These are phyloP conservation scores for Muntiacus reevesi DNA, from an alignment of 2,113 vertebrate genomes.

Conservation along the genomic window DNA sequence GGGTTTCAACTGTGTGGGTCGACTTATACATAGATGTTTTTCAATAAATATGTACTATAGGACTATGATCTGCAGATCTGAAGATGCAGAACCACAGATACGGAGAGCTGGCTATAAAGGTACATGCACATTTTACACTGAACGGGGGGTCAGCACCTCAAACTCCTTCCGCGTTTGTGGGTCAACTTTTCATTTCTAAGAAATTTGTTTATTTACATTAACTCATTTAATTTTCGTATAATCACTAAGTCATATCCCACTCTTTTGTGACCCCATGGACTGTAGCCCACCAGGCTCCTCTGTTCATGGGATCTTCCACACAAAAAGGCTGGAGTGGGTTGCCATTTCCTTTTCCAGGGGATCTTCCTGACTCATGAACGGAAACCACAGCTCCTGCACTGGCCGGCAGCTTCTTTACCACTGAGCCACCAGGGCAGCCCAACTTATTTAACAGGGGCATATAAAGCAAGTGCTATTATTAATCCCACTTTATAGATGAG, in stretches of 20 bases:
- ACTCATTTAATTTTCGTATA: background rate
- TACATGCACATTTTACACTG: background rate
- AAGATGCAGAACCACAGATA: background rate
- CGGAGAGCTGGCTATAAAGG: background rate
- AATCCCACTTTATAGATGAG: background rate
- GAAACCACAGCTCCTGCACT: background rate
- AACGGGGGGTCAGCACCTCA: background rate
- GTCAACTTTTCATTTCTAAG: background rate
- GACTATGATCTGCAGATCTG: background rate
- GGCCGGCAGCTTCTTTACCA: background rate
- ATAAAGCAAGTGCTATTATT: background rate
- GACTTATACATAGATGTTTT: background rate
- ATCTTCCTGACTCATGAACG: background rate
- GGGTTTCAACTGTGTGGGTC: background rate
- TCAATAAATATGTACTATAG: background rate
- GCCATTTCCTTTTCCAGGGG: background rate
- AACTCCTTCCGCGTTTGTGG: background rate
- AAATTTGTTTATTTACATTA: background rate
- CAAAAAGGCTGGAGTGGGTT: background rate
- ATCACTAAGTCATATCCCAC: background rate
- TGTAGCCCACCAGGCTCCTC: background rate
- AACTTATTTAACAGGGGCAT: background rate
- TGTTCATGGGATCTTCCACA: background rate
- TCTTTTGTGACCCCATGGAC: background rate
- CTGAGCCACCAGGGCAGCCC: background rate